Conservation (phyloP, 2,797 vertebrate genomes). For the Xenentodon cancila region DNA sequence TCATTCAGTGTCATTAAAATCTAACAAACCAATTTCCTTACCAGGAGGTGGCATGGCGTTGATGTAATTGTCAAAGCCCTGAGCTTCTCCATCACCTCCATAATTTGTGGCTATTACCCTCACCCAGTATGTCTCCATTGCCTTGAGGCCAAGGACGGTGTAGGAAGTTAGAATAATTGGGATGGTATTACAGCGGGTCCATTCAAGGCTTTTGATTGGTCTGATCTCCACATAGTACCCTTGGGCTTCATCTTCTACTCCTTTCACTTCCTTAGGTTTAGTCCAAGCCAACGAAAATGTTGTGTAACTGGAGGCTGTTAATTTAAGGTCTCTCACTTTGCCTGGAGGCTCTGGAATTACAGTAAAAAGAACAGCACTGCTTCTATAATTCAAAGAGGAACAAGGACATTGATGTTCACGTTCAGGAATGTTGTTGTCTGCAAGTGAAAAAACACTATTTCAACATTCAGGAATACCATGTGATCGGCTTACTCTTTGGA, state of each 20-base stretch:
- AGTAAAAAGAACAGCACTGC: conserved; percentile 5
- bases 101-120: conserved; percentile 87
- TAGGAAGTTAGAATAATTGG: conserved; percentile 79
- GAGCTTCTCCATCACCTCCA: conserved; percentile 83
- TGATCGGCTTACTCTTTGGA: conserved; percentile 83
- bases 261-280: conserved; percentile 80
- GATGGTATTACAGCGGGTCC: conserved; percentile 84
- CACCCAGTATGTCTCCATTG: conserved; percentile 83
- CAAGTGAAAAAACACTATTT: neutral
- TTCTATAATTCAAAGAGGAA: neutral
- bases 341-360: conserved; percentile 84
- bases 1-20: conserved; percentile 2
- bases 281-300: conserved; percentile 87
- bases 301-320: conserved; percentile 82
- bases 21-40: conserved; percentile 57
- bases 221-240: conserved; percentile 90
- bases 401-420: neutral
- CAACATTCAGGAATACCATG: neutral
- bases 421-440: neutral
- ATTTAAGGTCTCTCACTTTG: conserved; percentile 84
- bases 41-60: conserved; percentile 80
- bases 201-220: conserved; percentile 76
- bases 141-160: conserved; percentile 83
- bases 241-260: conserved; percentile 77
- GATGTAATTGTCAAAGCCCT: conserved; percentile 77